phyloP scores from a whole-genome alignment of 2,113 vertebrate species.

The Hepsetus odoe region DNA sequence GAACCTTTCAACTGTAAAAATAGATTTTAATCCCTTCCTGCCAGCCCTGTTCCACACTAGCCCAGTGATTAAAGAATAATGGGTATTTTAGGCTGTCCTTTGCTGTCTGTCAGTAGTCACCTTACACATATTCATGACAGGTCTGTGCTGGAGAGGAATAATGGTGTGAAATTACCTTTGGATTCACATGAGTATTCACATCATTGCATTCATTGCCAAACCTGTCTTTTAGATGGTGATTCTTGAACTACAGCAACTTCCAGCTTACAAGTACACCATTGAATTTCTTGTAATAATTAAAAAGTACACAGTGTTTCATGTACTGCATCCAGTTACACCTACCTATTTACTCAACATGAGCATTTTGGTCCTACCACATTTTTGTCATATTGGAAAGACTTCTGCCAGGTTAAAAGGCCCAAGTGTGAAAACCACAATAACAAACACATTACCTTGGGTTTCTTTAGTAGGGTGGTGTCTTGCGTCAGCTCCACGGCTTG shows the following conservation, averaged over 20 bases:
- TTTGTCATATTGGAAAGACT: neutral
- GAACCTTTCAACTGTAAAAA: conserved; percentile 62
- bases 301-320: neutral
- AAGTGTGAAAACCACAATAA: neutral
- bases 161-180: conserved; percentile 29
- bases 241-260: neutral
- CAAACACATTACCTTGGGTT: conserved; percentile 58
- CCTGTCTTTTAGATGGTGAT: neutral
- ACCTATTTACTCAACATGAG: neutral
- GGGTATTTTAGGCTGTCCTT: conserved; percentile 56
- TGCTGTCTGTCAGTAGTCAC: neutral
- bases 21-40: conserved; percentile 64
- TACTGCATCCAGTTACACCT: neutral
- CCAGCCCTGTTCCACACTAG: conserved; percentile 42
- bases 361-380: neutral
- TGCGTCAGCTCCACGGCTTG: conserved; percentile 61
- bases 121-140: conserved; percentile 30
- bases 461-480: conserved; percentile 67
- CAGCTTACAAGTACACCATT: neutral
- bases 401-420: neutral
- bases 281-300: neutral
- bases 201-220: neutral
- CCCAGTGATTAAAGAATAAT: conserved; percentile 66
- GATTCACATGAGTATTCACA: neutral
- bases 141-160: neutral